Evolutionary conservation across 2,797 vertebrate species (phyloP).

Genomic region (Merluccius polli): DNA sequence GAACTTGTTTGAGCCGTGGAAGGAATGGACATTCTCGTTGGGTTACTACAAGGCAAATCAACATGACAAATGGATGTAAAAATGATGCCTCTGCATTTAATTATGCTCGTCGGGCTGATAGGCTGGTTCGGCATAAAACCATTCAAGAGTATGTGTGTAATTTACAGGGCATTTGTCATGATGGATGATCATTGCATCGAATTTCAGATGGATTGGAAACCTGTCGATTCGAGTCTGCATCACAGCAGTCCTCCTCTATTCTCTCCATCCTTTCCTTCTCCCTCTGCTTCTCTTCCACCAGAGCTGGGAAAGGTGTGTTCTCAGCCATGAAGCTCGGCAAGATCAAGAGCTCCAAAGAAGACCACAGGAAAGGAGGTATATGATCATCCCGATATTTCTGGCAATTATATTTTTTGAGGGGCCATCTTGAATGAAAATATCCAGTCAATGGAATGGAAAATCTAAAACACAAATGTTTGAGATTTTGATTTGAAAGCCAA

Average conservation of each 20-base stretch:
- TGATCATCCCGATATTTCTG: background rate
- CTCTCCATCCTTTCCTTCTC: slow-evolving; percentile 15
- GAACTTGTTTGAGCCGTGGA: slow-evolving; percentile 19
- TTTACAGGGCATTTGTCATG: background rate
- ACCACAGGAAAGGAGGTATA: slow-evolving; percentile 82
- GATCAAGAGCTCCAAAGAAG: slow-evolving; percentile 81
- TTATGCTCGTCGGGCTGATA: background rate
- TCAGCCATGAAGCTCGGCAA: slow-evolving; percentile 97
- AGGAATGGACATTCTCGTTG: slow-evolving; percentile 32
- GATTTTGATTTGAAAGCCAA: background rate
- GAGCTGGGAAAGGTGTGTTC: slow-evolving; percentile 92
- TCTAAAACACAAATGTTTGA: background rate
- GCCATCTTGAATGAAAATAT: background rate
- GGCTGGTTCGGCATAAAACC: too few species aligned
- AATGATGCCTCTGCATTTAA: slow-evolving; percentile 29
- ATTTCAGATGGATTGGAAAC: background rate
- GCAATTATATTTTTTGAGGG: background rate
- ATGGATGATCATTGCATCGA: background rate
- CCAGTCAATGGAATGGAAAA: too few species aligned
- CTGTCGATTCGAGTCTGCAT: background rate
- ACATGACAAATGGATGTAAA: slow-evolving; percentile 14
- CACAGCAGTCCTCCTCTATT: background rate
- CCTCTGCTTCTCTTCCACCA: slow-evolving; percentile 51
- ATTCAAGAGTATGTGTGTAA: background rate
- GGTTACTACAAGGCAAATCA: slow-evolving; percentile 31